Base-by-base conservation (phyloP, 2,113 vertebrate genomes). In the Antechinus stuartii region DNA sequence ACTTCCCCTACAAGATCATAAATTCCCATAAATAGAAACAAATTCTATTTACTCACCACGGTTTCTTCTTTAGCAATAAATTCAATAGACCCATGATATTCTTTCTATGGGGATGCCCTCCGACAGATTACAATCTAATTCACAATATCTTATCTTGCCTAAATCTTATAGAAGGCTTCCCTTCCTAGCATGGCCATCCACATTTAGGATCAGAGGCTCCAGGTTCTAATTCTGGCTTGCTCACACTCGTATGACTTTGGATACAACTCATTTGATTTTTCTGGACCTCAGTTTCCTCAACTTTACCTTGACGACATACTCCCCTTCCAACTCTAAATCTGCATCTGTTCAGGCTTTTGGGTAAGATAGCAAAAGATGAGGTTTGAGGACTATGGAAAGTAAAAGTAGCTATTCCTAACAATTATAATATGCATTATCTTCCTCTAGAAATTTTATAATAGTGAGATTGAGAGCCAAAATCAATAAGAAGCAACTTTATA, bases 391-490 rank as follows among this genome's bases (percentile, higher is more conserved):
- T 30, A 76, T 19, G 14, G 61, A 76, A n/a, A 16, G 61, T 76
- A 4, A 16, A 76, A 76, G 30, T 14, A n/a, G 14, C 35, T 76
- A 5, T n/a, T 76, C 61, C 35, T 19, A n/a, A 19, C 35, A n/a
- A 68, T 68, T 30, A 30, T 68, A 68, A 35, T 68, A 16, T 35
- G 3, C 92, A 46, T 56, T 52, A 46, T 53, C 23, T 25, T 19
- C 16, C 11, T 90, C 90, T 24, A 8, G 25, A 89, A 7, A 91
- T 91, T 56, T 91, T 35, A 68, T 68, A 35, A 68, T 35, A 53
- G 25, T 91, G 89, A 96, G n/a, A 96, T 94, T 95, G 57, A 68
- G 30, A 68, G 30, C 30, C 96, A 94, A 54, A 95, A 68, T 68
- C 84, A 95, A 89, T 56, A 68, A 68, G 27, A 68, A 68, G 57